Conservation (phyloP, 2,113 vertebrate species). For the Seriola aureovittata region DNA sequence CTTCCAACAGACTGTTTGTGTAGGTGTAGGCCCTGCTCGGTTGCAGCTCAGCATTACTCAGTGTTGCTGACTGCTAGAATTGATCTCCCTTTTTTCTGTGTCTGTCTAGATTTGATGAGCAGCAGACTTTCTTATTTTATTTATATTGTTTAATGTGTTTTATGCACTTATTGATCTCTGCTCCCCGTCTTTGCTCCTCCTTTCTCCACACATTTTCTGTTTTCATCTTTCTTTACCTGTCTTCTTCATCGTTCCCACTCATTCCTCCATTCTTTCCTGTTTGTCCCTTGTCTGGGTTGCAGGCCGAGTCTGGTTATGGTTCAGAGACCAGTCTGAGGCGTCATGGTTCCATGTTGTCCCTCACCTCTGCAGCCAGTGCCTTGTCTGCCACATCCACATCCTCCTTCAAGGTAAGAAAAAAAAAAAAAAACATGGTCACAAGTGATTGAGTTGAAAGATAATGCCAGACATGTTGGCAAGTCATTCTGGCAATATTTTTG, state of each 20-base stretch:
- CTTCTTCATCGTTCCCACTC: background rate
- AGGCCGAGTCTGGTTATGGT: slow-evolving; percentile 95
- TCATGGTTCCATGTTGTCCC: slow-evolving; percentile 97
- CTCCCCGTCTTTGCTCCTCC: slow-evolving; percentile 1
- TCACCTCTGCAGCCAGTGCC: slow-evolving; percentile 96
- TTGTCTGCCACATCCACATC: slow-evolving; percentile 97
- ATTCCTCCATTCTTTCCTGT: background rate
- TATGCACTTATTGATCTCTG: slow-evolving; percentile 12
- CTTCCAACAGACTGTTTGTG: slow-evolving; percentile 38
- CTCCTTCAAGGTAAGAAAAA: slow-evolving; percentile 92
- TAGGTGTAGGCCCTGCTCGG: slow-evolving; percentile 41
- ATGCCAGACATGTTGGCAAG: too few species aligned
- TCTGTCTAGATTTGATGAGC: slow-evolving; percentile 14
- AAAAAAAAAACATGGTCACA: slow-evolving; percentile 17
- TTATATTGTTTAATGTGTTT: slow-evolving; percentile 20
- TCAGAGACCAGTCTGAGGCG: slow-evolving; percentile 96
- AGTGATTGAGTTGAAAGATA: background rate
- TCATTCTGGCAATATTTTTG: background rate
- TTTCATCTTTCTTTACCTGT: background rate
- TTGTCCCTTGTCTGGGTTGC: background rate
- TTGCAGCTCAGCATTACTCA: slow-evolving; percentile 49
- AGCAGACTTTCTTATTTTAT: slow-evolving; percentile 15
- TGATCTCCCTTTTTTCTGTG: background rate
- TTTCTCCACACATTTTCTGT: background rate
- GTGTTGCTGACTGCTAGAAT: slow-evolving; percentile 26